Base-by-base conservation (phyloP, 2,113 vertebrate genomes). In the Xyrauchen texanus region DNA sequence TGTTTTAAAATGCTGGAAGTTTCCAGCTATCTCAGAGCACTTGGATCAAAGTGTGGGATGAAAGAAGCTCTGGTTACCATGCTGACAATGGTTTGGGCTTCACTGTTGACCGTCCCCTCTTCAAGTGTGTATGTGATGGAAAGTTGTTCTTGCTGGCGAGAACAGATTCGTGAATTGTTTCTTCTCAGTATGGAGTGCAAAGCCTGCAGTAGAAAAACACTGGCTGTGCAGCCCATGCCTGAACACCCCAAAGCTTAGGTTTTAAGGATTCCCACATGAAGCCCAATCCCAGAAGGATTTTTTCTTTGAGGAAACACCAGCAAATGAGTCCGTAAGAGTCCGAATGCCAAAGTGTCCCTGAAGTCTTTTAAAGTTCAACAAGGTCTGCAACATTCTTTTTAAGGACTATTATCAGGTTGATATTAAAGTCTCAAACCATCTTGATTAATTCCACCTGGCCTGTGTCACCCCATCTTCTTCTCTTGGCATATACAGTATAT, bases 161-260 rank as follows among this genome's bases (percentile, higher is more conserved):
- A 92, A 88, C 96, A 97, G 91, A 97, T 95, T 90, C 95, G 94
- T 83, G 94, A 93, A 90, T 96, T 98, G 94, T 95, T 96, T 84
- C 95, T 94, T 89, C 95, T 95, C 87, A 97, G 94, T 92, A 98
- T 94, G 72, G 96, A 94, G 78, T 94, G 95, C 78, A 98, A 94
- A 87, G 94, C 93, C 82, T 95, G 94, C 64, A 97, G 95, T 85
- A 98, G 93, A 90, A 97, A 94, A 91, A 95, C 94, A 85, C 97
- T 99, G 93, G 95, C 94, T 71, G 95, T 93, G 91, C 97, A 99
- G 86, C 97, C 97, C 97, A 99, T 99, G 52, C 15, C 82, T 73
- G 62, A 7, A 13, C 4, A 16, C 11, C 71, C 52, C 16, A 42
- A 61, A 42, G n/a, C 61, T 4, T 5, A 8, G 49, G 9, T 53